Base-by-base conservation (phyloP, 2,888 invertebrate species). In the Thumatha senex region DNA sequence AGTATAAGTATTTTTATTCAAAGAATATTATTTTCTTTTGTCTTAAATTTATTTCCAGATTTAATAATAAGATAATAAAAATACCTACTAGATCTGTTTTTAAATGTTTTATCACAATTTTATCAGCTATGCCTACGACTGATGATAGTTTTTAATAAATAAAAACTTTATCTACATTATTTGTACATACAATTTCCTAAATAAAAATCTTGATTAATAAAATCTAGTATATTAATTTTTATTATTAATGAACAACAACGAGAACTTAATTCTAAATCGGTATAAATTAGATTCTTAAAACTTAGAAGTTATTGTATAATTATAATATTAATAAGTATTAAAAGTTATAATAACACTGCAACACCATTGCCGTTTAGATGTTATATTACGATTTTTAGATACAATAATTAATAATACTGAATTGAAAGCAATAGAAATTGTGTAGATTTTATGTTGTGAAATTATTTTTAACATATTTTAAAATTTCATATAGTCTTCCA, bases 211-310 rank as follows among this genome's bases (percentile, higher is more conserved):
- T 63, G 18, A 66, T 61, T 67, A 46, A 33, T 55, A 66, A 64
- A 56, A 52, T 63, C 62, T 63, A 66, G 63, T 69, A 69, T 60
- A 67, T 69, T 74, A 63, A 54, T 24, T 49, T 24, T 51, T 46
- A 62, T 76, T 52, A 74, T 76, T 70, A 79, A 76, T 78, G 76
- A 80, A 82, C 77, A 82, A 89, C 90, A 89, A 91, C 90, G 89
- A 91, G 82, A 83, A 87, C 75, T 82, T 90, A 87, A 90, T 91
- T 91, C 90, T 91, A 91, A 91, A 90, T 89, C 69, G 78, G 65
- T 86, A 82, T 87, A 82, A 77, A 61, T 67, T 86, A 86, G 82
- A 80, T 68, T 78, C 58, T 70, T 72, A 67, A 35, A 68, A 66
- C 47, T 59, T 69, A 69, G 63, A 53, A 31, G 24, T 38, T 30